Conservation (phyloP, 2,888 invertebrate species). For the Myopa tessellatipennis region DNA sequence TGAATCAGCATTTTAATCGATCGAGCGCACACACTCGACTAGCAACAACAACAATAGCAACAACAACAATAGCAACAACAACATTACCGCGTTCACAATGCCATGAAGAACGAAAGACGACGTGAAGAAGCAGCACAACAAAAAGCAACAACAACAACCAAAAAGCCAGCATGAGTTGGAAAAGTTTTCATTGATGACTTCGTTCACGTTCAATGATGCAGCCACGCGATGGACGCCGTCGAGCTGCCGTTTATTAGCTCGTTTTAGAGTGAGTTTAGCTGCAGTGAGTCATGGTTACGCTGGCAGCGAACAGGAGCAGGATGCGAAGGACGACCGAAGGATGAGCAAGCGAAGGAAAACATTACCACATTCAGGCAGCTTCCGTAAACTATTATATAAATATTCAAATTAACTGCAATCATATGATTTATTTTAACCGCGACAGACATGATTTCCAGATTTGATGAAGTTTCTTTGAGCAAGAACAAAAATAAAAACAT, state of each 20-base stretch:
- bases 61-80: not conserved
- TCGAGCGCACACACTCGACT: slow-evolving; percentile 57
- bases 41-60: not conserved
- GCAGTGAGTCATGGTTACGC: not conserved
- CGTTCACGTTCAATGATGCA: slow-evolving; percentile 11
- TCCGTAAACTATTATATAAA: not conserved
- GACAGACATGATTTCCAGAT: no score
- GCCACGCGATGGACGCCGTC: not conserved
- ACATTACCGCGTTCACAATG: not conserved
- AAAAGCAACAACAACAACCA: not conserved
- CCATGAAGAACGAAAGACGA: not conserved
- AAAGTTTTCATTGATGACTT: slow-evolving; percentile 22
- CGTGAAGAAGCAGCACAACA: not conserved
- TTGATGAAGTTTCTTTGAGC: no score
- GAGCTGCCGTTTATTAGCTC: not conserved
- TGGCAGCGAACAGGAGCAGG: not conserved
- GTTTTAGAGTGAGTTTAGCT: no score
- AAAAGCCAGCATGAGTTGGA: not conserved
- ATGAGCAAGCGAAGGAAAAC: not conserved
- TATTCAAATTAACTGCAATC: no score
- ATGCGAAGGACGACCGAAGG: not conserved
- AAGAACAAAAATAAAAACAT: no score
- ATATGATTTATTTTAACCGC: no score
- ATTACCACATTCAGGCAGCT: not conserved
- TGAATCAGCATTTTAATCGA: slow-evolving; percentile 68